phyloP scores from a whole-genome alignment of 1,140 invertebrate genomes.

The Mylabris phalerata region DNA sequence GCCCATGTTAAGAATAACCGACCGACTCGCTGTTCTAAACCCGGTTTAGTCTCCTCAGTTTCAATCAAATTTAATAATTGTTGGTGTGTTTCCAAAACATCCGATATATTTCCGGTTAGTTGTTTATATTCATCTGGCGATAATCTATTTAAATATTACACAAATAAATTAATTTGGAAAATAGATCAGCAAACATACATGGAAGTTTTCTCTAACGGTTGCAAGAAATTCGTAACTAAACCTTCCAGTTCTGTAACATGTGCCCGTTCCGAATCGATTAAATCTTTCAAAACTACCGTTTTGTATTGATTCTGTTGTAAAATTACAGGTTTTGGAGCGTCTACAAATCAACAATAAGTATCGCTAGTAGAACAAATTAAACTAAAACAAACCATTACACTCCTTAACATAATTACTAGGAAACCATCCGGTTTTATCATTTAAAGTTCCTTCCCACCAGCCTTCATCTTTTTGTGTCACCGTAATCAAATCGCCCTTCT shows the following conservation, averaged over 20 bases:
- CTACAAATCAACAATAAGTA: constrained; percentile 19
- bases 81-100: constrained; percentile 78
- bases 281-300: constrained; percentile 76
- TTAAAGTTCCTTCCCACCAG: constrained; percentile 95
- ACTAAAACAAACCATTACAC: constrained; percentile 53
- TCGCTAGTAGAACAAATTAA: not conserved
- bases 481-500: constrained; percentile 94
- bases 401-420: constrained; percentile 96
- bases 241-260: constrained; percentile 84
- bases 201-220: constrained; percentile 73
- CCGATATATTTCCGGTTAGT: constrained; percentile 80
- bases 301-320: constrained; percentile 36
- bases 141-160: constrained; percentile 54
- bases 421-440: constrained; percentile 96
- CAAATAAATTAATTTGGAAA: not conserved
- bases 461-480: constrained; percentile 89
- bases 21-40: constrained; percentile 78
- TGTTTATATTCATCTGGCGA: constrained; percentile 78
- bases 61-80: constrained; percentile 71
- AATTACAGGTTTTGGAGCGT: constrained; percentile 27
- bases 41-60: constrained; percentile 59
- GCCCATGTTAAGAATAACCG: constrained; percentile 85
- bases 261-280: constrained; percentile 85
- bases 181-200: constrained; percentile 52
- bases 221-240: constrained; percentile 75